These are phyloP conservation scores for Pentalonia nigronervosa DNA, from an alignment of 1,140 invertebrate species.

Conservation along the genomic window DNA sequence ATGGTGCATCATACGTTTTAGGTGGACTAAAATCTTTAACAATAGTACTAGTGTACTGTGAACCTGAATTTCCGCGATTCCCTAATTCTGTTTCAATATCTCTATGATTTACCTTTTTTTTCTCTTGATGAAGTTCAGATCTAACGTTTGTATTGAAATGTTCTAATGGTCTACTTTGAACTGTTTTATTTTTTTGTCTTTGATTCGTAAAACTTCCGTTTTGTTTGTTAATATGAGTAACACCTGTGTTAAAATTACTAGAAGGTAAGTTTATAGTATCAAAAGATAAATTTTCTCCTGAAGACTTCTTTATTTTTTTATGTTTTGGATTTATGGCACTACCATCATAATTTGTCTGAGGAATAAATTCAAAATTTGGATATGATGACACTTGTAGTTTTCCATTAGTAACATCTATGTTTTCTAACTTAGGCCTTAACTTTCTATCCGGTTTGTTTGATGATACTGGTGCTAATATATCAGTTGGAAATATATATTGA, in stretches of 20 bases:
- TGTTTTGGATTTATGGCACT: slow-evolving; percentile 47
- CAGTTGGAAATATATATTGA: slow-evolving; percentile 30
- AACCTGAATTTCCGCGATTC: not conserved
- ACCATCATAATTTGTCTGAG: slow-evolving; percentile 49
- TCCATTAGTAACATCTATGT: not conserved
- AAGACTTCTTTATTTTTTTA: slow-evolving; percentile 25
- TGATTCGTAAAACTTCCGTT: not conserved
- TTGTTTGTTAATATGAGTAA: not conserved
- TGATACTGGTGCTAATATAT: not conserved
- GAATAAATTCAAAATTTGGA: not conserved
- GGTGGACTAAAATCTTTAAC: not conserved
- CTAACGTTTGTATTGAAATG: not conserved
- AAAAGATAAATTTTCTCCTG: not conserved
- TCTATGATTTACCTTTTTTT: slow-evolving; percentile 12
- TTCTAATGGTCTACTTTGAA: not conserved
- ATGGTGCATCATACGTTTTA: slow-evolving; percentile 34
- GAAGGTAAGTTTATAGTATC: not conserved
- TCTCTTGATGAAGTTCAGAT: not conserved
- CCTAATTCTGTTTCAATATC: slow-evolving; percentile 6
- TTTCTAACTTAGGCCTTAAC: not conserved
- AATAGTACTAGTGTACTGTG: not conserved
- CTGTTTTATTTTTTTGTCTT: not conserved
- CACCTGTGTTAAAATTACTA: not conserved
- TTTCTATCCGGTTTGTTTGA: slow-evolving; percentile 2
- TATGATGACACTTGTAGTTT: not conserved